Evolutionary conservation across 1,140 invertebrate species (phyloP), one percentile per base, ranked within the genome.

Genomic region (Scaptomyza montana): DNA sequence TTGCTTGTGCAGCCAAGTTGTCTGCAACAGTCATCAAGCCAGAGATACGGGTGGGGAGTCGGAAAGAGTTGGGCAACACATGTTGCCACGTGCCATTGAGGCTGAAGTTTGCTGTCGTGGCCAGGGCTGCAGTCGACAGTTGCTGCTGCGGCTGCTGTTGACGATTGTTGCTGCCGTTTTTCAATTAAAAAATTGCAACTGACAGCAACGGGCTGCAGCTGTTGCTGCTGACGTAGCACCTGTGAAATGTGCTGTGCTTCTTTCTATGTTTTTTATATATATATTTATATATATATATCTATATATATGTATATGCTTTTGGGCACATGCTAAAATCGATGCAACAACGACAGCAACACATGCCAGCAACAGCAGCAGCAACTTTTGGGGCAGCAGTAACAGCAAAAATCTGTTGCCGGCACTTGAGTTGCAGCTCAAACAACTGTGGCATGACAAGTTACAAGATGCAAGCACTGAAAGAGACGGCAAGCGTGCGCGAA

Each of bases 121-220:
- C 67, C 71, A 69, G 65, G 70, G 56, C 86, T 85, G 86, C 72
- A 49, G 53, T 60, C 69, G 80, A 80, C 77, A 79, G 69, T 64
- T 60, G 57, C 56, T 47, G 39, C 63, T 53, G 45, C 28, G 28
- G 28, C 19, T 53, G 19, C 47, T 28, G 36, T 47, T 36, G 50
- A 64, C 39, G 39, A 43, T n/a, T 30, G 74, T 59, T 47, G 71
- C 66, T 80, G 77, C 62, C 78, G 80, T 78, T 82, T 72, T 90
- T 90, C 86, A 90, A 90, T 90, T 90, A 90, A 90, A 90, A 89
- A 87, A 86, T 41, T 80, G 78, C 74, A 59, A 90, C 64, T 80
- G 82, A 82, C 87, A 81, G 68, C 86, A 86, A 76, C 55, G 41
- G 39, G 74, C 61, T 81, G 76, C 21, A 25, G 28, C 43, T 13